phyloP scores from a whole-genome alignment of 2,888 invertebrate genomes.

The Dugesia japonica region DNA sequence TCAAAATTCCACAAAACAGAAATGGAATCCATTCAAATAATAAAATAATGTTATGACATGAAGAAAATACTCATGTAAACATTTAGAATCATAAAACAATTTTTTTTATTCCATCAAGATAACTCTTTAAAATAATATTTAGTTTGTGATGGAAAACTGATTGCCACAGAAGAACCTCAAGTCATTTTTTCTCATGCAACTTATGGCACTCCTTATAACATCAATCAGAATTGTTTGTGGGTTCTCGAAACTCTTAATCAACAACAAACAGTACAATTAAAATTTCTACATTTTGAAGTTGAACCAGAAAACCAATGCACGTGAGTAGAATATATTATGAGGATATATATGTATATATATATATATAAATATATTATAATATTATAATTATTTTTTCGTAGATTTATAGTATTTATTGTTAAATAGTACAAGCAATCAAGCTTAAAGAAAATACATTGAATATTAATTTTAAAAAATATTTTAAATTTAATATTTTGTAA shows the following conservation, averaged over 20 bases:
- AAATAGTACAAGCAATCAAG: too few relatives aligned
- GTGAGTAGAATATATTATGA: background rate
- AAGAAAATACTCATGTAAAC: too few relatives aligned
- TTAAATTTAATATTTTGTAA: too few relatives aligned
- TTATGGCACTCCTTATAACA: background rate
- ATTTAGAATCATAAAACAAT: background rate
- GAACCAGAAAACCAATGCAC: constrained; percentile 11
- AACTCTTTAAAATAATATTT: background rate
- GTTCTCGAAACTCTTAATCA: background rate
- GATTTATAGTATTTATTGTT: too few relatives aligned
- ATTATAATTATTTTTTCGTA: background rate
- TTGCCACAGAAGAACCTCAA: constrained; percentile 21
- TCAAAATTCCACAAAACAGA: too few relatives aligned
- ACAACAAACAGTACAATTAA: background rate
- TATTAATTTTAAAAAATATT: too few relatives aligned
- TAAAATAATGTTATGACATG: too few relatives aligned
- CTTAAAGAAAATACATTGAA: too few relatives aligned
- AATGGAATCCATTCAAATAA: too few relatives aligned
- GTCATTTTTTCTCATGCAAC: constrained; percentile 8
- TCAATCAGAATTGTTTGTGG: constrained; percentile 17
- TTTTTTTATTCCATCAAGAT: background rate
- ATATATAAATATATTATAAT: background rate
- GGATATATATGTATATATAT: background rate
- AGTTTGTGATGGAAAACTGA: constrained; percentile 22
- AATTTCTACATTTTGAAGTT: constrained; percentile 16